Evolutionary conservation across 2,888 invertebrate genomes (phyloP).

Genomic region (Neria commutata): DNA sequence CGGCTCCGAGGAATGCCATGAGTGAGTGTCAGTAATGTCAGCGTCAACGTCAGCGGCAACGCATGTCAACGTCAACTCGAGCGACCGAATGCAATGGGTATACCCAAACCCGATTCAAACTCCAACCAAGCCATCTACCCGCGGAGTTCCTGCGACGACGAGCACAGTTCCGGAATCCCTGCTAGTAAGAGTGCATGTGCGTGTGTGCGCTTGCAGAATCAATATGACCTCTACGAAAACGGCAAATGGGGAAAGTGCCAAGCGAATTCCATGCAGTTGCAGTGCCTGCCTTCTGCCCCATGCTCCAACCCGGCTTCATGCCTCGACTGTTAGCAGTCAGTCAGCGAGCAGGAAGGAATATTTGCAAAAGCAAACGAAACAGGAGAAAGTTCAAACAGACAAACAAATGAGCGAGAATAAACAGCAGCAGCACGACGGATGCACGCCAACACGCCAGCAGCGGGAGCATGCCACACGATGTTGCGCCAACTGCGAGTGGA

Average conservation of each 20-base stretch:
- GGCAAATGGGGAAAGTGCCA: slow-evolving; percentile 23
- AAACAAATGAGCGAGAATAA: slow-evolving; percentile 59
- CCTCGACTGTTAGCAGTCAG: too few relatives aligned
- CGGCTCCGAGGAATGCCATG: slow-evolving; percentile 32
- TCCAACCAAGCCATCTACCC: too few relatives aligned
- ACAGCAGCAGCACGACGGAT: slow-evolving; percentile 33
- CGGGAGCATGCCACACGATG: slow-evolving; percentile 17
- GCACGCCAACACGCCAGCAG: slow-evolving; percentile 33
- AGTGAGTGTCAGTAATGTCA: slow-evolving; percentile 12
- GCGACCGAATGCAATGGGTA: too few relatives aligned
- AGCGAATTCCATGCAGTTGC: slow-evolving; percentile 27
- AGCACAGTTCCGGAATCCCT: neutral
- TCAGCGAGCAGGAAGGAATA: slow-evolving; percentile 50
- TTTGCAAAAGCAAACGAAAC: slow-evolving; percentile 59
- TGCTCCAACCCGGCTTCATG: too few relatives aligned
- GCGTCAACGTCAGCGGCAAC: slow-evolving; percentile 4
- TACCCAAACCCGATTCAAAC: too few relatives aligned
- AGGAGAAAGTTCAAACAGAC: slow-evolving; percentile 59
- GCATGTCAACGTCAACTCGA: too few relatives aligned
- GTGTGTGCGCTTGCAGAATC: slow-evolving; percentile 15
- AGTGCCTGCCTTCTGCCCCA: slow-evolving; percentile 18
- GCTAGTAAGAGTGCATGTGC: neutral
- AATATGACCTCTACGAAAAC: slow-evolving; percentile 32
- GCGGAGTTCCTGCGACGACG: too few relatives aligned
- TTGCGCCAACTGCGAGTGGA: neutral